Evolutionary conservation across 2,797 vertebrate genomes (phyloP), one percentile per base, ranked within the genome.

Genomic region (Euphonia xanthogaster): DNA sequence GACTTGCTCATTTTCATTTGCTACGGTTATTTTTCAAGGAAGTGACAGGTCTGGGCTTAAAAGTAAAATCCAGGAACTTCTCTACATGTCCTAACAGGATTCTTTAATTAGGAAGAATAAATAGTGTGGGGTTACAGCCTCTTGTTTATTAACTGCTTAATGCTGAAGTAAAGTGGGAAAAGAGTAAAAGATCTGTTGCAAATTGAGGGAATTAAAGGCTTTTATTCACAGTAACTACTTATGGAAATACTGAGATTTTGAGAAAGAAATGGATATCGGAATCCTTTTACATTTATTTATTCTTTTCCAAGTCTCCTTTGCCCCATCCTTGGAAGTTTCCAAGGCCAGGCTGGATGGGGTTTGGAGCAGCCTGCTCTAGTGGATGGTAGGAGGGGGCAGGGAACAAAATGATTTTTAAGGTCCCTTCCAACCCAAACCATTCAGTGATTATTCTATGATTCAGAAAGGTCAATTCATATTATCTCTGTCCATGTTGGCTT

Each of bases 11-110:
- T 65, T 88, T 88, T 79, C 1, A 0, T 79, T 90, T 84, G 79
- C 57, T 84, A 23, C 37, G 48, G 55, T 81, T 92, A 72, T 66
- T 94, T 94, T 58, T 90, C 60, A 82, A 88, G 71, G 71, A 88
- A 82, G 62, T 75, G 66, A 76, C 83, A 95, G 74, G 48, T 83
- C 77, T 57, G 70, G n/a, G 58, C 74, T 93, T 92, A 77, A 82
- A 89, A 91, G 72, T 75, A 70, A 90, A 94, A 81, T 35, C 40
- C 33, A 50, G 63, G 57, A 51, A 44, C 47, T 63, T 19, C 15
- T 70, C 14, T 70, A 18, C 73, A 0, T 82, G 90, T 88, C 60
- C 70, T 63, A 63, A 79, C 80, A 88, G 44, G 73, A 55, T 39
- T 90, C 71, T 85, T 90, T 75, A 90, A 81, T 84, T 53, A 67